A percentile compares a stretch with the other conserved stretches of the same genome.
phyloP scores from a whole-genome alignment of 2,113 vertebrate species.

The Leptosomus discolor region DNA sequence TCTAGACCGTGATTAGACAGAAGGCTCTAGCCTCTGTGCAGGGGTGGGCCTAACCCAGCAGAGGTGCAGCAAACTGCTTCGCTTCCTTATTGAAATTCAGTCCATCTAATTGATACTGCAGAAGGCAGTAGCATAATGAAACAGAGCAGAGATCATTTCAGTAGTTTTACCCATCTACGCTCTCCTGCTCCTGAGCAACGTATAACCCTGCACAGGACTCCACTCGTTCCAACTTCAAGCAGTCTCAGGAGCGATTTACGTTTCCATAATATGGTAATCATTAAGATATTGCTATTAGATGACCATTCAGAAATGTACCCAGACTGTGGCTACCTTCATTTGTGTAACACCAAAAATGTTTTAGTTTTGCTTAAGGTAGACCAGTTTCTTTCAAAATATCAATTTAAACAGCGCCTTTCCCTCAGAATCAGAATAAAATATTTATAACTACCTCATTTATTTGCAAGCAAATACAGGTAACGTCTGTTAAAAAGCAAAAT shows the following conservation, averaged over 20 bases:
- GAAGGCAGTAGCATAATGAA: not conserved
- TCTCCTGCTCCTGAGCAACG: not conserved
- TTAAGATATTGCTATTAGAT: slow-evolving; percentile 5
- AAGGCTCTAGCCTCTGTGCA: not conserved
- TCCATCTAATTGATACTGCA: not conserved
- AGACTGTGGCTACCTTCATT: not conserved
- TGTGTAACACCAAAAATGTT: not conserved
- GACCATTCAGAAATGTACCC: not conserved
- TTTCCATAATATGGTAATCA: not conserved
- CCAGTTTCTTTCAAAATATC: not conserved
- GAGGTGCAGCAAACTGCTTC: not conserved
- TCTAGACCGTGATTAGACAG: not conserved
- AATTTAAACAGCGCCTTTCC: not conserved
- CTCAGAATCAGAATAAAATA: not conserved
- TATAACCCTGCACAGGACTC: not conserved
- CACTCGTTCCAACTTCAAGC: not conserved
- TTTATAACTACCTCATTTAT: not conserved
- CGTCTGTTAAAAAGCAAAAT: not conserved
- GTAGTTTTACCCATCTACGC: not conserved
- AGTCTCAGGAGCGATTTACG: not conserved
- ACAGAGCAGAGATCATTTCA: not conserved
- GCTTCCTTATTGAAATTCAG: slow-evolving; percentile 12
- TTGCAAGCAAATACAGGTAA: slow-evolving; percentile 9
- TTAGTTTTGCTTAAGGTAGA: not conserved
- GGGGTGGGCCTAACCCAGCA: not conserved